These are phyloP conservation scores for Chelidonichthys spinosus DNA, from an alignment of 2,797 vertebrate genomes.

Conservation along the genomic window DNA sequence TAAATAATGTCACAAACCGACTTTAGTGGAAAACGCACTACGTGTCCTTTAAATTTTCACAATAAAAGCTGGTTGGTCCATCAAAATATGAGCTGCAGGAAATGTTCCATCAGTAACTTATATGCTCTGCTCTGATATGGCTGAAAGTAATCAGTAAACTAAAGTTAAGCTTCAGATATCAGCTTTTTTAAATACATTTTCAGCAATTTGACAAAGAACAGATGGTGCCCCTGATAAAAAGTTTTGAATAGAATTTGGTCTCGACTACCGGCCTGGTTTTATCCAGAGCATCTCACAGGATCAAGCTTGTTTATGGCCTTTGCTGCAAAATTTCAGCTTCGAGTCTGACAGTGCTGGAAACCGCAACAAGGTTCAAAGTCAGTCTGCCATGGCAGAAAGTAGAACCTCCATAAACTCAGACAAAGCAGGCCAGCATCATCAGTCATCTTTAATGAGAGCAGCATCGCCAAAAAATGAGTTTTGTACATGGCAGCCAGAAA, in stretches of 20 bases:
- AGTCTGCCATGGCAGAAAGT: not conserved
- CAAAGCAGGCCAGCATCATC: not conserved
- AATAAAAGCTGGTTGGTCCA: no score
- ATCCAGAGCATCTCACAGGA: not conserved
- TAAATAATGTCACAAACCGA: no score
- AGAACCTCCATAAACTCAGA: not conserved
- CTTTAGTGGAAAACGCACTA: no score
- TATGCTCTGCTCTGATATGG: no score
- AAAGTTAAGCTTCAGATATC: not conserved
- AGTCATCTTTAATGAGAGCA: constrained; percentile 8
- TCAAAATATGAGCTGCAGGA: no score
- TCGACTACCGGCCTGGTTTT: not conserved
- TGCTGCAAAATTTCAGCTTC: not conserved
- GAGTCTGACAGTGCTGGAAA: not conserved
- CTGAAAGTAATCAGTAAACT: no score
- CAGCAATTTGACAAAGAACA: not conserved
- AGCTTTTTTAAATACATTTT: not conserved
- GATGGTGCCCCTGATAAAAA: no score
- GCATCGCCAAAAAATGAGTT: not conserved
- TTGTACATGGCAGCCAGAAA: not conserved
- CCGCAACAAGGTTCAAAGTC: not conserved
- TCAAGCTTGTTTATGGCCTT: not conserved
- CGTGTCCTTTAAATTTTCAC: no score
- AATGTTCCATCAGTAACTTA: no score
- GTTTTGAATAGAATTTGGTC: not conserved